Conservation (phyloP, 2,797 vertebrate species). For the Nannoperca obscura region DNA sequence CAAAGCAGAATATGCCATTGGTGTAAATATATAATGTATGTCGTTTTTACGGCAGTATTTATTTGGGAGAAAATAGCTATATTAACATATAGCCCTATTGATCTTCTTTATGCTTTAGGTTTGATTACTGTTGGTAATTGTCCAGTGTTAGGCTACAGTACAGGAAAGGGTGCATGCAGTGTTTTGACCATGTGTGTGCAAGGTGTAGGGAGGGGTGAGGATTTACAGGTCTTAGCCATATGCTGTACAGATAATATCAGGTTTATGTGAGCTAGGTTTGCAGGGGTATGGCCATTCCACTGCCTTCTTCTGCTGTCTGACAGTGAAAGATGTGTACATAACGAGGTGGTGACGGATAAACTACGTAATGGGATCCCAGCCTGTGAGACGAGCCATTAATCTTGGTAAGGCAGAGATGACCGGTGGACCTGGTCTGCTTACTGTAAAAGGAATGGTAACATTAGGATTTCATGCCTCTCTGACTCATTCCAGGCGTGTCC, state of each 20-base stretch:
- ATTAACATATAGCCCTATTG: neutral
- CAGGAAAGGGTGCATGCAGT: neutral
- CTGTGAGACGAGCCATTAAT: constrained; percentile 76
- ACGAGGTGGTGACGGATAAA: constrained; percentile 76
- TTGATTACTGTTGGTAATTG: neutral
- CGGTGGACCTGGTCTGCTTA: constrained; percentile 75
- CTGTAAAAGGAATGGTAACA: constrained; percentile 76
- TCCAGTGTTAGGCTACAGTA: neutral
- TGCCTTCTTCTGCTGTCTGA: constrained; percentile 47
- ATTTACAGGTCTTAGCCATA: constrained; percentile 60
- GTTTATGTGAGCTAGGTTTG: constrained; percentile 56
- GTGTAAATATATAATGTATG: neutral
- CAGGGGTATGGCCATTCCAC: constrained; percentile 42
- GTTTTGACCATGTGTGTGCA: constrained; percentile 37
- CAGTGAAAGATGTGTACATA: constrained; percentile 78
- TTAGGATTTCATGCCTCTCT: constrained; percentile 70
- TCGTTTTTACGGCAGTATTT: neutral
- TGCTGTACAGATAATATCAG: constrained; percentile 63
- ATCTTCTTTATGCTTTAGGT: constrained; percentile 3
- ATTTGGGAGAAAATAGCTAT: neutral
- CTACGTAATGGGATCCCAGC: constrained; percentile 75
- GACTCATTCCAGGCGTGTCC: constrained; percentile 73
- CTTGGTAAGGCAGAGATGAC: constrained; percentile 77
- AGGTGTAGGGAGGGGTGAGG: constrained; percentile 10
- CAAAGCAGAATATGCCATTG: neutral